These are phyloP conservation scores for Lepidocyrtinus sp. DNA, from an alignment of 2,888 invertebrate species.

Conservation along the genomic window DNA sequence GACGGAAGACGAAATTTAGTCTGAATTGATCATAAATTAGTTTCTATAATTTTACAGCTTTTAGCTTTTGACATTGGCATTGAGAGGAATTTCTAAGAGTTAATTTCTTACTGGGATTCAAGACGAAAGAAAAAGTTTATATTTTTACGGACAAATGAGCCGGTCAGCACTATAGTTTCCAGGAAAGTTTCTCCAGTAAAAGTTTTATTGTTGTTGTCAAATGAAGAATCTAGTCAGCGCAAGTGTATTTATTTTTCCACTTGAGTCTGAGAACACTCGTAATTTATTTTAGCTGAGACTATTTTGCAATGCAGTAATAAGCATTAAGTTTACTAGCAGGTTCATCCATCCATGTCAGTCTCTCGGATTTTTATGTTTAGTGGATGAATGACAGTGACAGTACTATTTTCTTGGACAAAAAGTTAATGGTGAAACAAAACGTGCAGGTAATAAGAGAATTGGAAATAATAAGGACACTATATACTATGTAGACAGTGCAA, in stretches of 20 bases:
- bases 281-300: too few species aligned
- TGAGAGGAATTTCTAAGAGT: neutral
- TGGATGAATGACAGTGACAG: neutral
- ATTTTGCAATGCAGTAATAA: too few species aligned
- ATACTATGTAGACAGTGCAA: conserved; percentile 28
- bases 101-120: too few species aligned
- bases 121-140: neutral
- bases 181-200: neutral
- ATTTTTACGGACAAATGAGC: conserved; percentile 5
- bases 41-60: neutral
- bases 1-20: too few species aligned
- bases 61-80: neutral
- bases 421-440: neutral
- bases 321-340: too few species aligned
- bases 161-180: neutral
- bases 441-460: neutral
- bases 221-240: neutral
- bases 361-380: neutral
- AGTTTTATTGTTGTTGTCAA: neutral
- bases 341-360: neutral
- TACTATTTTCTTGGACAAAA: neutral
- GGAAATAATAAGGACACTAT: too few species aligned
- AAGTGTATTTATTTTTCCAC: too few species aligned
- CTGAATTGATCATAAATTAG: too few species aligned
- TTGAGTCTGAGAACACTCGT: too few species aligned